phyloP scores from a whole-genome alignment of 2,888 invertebrate genomes.

The Pharmacophagus antenor region DNA sequence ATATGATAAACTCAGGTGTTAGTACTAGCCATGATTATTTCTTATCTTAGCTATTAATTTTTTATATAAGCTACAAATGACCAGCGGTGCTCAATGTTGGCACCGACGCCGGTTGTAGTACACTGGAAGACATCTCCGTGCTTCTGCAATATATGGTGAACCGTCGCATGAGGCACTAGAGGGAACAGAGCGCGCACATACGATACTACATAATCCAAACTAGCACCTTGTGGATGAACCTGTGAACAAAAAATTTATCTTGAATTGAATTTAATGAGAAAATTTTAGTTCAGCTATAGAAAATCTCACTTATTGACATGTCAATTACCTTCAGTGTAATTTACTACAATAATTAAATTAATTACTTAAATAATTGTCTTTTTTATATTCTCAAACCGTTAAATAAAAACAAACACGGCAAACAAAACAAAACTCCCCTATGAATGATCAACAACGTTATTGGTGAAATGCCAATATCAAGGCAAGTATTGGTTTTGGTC shows the following conservation, averaged over 20 bases:
- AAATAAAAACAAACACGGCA: too few relatives aligned
- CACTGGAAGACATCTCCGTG: constrained; percentile 91
- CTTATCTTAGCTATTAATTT: constrained; percentile 20
- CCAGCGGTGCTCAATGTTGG: constrained; percentile 93
- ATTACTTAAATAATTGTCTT: too few relatives aligned
- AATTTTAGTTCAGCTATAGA: too few relatives aligned
- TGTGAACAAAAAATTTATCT: constrained; percentile 58
- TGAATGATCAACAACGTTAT: too few relatives aligned
- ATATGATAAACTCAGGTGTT: background rate
- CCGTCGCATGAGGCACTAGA: constrained; percentile 85
- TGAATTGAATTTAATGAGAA: background rate
- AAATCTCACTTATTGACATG: too few relatives aligned
- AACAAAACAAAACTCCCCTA: too few relatives aligned
- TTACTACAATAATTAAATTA: too few relatives aligned
- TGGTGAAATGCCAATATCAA: too few relatives aligned
- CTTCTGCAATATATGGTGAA: constrained; percentile 88
- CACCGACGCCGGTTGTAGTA: constrained; percentile 89
- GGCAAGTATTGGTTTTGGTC: too few relatives aligned
- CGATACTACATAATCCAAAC: constrained; percentile 93
- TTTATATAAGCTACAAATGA: constrained; percentile 86
- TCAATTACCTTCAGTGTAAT: too few relatives aligned
- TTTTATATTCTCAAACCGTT: too few relatives aligned
- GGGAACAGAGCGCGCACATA: constrained; percentile 92
- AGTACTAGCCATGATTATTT: background rate
- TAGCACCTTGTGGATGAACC: constrained; percentile 96